Evolutionary conservation across 1,140 invertebrate species (phyloP).

Genomic region (Patella vulgata): DNA sequence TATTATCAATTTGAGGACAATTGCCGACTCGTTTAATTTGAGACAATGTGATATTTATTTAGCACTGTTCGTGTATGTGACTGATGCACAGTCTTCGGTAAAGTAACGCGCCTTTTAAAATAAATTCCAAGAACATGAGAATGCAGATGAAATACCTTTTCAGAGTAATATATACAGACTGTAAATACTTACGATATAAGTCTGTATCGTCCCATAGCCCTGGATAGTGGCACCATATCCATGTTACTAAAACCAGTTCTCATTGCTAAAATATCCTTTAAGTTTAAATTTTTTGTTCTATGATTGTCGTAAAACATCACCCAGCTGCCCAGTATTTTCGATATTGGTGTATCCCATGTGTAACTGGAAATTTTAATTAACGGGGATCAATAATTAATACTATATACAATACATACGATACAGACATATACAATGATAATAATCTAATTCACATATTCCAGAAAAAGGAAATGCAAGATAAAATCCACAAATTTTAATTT

Average conservation of each 20-base stretch:
- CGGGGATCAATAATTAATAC: neutral
- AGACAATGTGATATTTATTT: too few relatives aligned
- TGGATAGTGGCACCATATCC: slow-evolving; percentile 24
- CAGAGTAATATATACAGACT: too few relatives aligned
- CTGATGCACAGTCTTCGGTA: too few relatives aligned
- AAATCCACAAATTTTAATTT: too few relatives aligned
- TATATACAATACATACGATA: neutral
- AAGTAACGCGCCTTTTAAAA: too few relatives aligned
- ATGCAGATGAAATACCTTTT: too few relatives aligned
- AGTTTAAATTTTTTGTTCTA: slow-evolving; percentile 26
- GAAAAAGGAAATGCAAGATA: too few relatives aligned
- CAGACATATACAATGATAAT: too few relatives aligned
- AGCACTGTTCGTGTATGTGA: too few relatives aligned
- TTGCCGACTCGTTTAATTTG: too few relatives aligned
- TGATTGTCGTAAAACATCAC: slow-evolving; percentile 23
- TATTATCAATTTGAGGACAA: too few relatives aligned
- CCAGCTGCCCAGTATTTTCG: slow-evolving; percentile 16
- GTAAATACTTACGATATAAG: slow-evolving; percentile 23
- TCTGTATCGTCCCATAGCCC: slow-evolving; percentile 14
- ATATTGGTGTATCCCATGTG: slow-evolving; percentile 38
- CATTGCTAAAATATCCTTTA: slow-evolving; percentile 36
- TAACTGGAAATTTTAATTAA: slow-evolving; percentile 19
- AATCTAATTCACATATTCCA: neutral
- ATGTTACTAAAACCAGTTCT: slow-evolving; percentile 33
- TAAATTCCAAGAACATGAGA: too few relatives aligned